Conservation (phyloP, 2,113 vertebrate genomes). For the Chaetorhynchus papuensis region DNA sequence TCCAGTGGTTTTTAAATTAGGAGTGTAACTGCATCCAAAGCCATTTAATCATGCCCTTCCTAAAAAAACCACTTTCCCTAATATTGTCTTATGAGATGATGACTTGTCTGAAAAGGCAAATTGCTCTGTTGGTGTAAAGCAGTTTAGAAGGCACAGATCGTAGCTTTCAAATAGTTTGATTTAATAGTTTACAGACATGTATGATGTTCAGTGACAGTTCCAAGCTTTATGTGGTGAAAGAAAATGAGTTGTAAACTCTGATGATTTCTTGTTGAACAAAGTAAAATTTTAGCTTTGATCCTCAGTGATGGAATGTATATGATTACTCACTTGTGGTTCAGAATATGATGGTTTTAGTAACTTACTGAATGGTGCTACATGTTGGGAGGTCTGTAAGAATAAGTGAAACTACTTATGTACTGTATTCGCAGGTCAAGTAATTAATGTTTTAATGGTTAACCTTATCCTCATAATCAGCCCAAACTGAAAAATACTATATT, state of each 20-base stretch:
- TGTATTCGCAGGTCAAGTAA: background rate
- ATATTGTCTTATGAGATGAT: background rate
- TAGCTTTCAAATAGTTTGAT: background rate
- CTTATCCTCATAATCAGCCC: background rate
- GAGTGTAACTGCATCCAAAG: constrained; percentile 1
- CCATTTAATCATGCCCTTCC: background rate
- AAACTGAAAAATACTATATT: background rate
- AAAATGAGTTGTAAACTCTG: background rate
- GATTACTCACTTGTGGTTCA: constrained; percentile 22
- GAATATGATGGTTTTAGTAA: background rate
- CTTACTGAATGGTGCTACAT: background rate
- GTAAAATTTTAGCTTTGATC: constrained; percentile 42
- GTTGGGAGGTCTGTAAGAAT: background rate
- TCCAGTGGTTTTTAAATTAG: constrained; percentile 17
- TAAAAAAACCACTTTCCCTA: background rate
- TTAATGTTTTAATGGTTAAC: background rate
- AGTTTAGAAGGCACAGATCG: background rate
- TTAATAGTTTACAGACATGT: background rate
- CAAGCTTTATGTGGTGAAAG: background rate
- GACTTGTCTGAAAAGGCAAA: background rate
- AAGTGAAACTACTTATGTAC: background rate
- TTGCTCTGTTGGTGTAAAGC: background rate
- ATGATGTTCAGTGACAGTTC: background rate
- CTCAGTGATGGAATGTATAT: background rate
- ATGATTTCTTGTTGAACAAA: background rate